Conservation (phyloP, 2,888 invertebrate genomes). For the Chamaedrilus cognettii region DNA sequence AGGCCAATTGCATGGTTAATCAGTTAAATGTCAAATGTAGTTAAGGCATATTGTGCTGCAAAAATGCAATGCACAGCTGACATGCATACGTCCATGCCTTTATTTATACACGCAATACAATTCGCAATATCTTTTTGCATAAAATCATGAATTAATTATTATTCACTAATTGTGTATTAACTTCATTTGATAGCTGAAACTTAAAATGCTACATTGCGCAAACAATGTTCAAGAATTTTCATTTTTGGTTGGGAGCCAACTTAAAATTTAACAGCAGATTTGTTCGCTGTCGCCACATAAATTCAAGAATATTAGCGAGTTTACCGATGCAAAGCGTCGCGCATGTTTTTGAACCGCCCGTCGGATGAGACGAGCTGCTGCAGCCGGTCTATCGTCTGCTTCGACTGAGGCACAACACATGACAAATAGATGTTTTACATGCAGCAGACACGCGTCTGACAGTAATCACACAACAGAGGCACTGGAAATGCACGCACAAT, state of each 20-base stretch:
- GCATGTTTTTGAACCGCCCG: conserved; percentile 80
- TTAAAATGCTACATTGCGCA: no score
- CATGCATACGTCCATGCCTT: no score
- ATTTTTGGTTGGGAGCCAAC: not conserved
- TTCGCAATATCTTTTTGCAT: no score
- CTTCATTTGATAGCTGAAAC: no score
- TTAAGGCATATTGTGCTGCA: no score
- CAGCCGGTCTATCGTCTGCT: conserved; percentile 82
- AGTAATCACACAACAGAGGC: not conserved
- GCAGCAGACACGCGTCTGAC: not conserved
- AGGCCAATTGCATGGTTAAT: not conserved
- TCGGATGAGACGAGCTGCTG: conserved; percentile 87
- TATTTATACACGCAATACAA: no score
- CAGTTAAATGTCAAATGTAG: no score
- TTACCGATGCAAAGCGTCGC: conserved; percentile 80
- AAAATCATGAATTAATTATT: no score
- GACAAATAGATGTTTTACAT: conserved; percentile 38
- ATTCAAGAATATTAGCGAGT: no score
- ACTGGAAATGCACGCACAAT: not conserved
- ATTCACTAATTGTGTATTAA: no score
- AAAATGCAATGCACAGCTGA: no score
- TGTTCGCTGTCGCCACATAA: not conserved
- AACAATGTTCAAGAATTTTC: not conserved
- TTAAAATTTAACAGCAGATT: not conserved
- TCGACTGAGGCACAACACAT: no score